These are phyloP conservation scores for Dicyrtoma fusca DNA, from an alignment of 2,888 invertebrate species.

Conservation along the genomic window DNA sequence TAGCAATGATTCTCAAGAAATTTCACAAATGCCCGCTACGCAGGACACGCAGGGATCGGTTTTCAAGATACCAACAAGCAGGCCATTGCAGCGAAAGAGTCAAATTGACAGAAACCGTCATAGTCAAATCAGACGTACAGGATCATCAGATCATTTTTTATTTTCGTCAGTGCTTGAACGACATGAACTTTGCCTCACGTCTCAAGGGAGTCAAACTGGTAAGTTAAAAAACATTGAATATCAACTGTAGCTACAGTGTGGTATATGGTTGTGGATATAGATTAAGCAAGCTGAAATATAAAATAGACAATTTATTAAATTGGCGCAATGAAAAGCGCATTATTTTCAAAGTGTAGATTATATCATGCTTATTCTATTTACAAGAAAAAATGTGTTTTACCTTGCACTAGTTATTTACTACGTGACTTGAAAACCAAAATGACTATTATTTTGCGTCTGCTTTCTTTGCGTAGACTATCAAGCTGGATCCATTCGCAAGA, in stretches of 20 bases:
- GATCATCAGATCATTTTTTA: slow-evolving; percentile 19
- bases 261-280: too few relatives aligned
- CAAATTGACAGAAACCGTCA: background rate
- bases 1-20: too few relatives aligned
- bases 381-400: background rate
- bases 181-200: slow-evolving; percentile 22
- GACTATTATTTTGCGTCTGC: too few relatives aligned
- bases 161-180: slow-evolving; percentile 26
- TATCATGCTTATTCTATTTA: background rate
- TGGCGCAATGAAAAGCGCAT: too few relatives aligned
- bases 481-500: slow-evolving; percentile 17
- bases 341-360: background rate
- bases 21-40: background rate
- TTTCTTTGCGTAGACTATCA: background rate
- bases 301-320: too few relatives aligned
- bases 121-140: slow-evolving; percentile 23
- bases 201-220: slow-evolving; percentile 25
- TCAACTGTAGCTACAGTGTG: too few relatives aligned
- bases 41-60: background rate
- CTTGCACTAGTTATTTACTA: background rate
- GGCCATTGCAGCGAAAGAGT: background rate
- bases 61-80: background rate
- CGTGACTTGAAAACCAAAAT: too few relatives aligned
- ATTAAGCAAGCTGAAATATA: too few relatives aligned
- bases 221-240: too few relatives aligned